These are phyloP conservation scores for Atta texana DNA, from an alignment of 1,140 invertebrate species.

Conservation along the genomic window DNA sequence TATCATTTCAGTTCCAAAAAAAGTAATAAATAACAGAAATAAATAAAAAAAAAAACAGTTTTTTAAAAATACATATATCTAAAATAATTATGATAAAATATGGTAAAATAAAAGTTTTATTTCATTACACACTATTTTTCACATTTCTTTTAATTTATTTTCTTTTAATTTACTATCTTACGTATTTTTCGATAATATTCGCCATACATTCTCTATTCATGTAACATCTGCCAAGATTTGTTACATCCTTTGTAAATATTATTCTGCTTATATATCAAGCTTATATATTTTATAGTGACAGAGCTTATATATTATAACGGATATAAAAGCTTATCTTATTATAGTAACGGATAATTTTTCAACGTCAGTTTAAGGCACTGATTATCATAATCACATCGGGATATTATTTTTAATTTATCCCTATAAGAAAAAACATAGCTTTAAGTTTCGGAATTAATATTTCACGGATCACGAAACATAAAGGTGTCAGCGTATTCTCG, in stretches of 20 bases:
- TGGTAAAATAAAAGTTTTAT: background rate
- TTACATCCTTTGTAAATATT: background rate
- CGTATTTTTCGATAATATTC: background rate
- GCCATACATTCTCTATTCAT: background rate
- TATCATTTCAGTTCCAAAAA: background rate
- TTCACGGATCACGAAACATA: conserved; percentile 29
- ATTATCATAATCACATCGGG: background rate
- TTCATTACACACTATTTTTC: background rate
- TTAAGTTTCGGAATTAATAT: conserved; percentile 36
- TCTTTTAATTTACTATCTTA: background rate
- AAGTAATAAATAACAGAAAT: background rate
- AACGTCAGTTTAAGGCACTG: background rate
- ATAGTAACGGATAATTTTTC: background rate
- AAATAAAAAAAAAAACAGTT: too few relatives aligned
- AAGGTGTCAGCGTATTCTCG: conserved; percentile 23
- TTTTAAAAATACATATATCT: background rate
- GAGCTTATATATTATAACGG: background rate
- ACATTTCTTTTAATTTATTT: background rate
- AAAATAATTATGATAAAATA: background rate
- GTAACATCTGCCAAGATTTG: background rate
- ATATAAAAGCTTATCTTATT: background rate
- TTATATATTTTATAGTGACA: background rate
- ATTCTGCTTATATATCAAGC: background rate
- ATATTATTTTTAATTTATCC: conserved; percentile 6
- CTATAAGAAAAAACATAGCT: background rate